Base-by-base conservation (phyloP, 2,888 invertebrate genomes). In the Rotaria magnacalcarata region DNA sequence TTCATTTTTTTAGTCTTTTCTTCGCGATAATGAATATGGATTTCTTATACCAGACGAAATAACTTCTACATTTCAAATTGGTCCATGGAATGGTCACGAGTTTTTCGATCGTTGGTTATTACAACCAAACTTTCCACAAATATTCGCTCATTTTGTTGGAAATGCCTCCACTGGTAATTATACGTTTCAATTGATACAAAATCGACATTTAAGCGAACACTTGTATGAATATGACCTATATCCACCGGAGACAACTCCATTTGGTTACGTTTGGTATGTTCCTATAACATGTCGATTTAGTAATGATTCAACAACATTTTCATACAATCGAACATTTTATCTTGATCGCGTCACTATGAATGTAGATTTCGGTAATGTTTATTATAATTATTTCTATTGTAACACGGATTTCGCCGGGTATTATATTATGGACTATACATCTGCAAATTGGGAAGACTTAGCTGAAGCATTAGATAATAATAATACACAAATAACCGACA, bases 401-500 rank as follows among this genome's bases (percentile, higher is more conserved):
- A 85, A 86, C 58, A 34, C 56, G 16, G 56, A 56, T 74, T 86
- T 86, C 75, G 74, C 86, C 24, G 86, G 86, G 11, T 86, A 86
- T 41, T 86, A 86, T 85, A 50, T 85, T 4, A 56, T 86, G 47
- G 86, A 86, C 60, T 86, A 86, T 50, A 85, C 54, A 47, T 14
- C 24, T 43, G 75, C 56, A 75, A 86, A 86, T 60, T 86, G 85
- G 85, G 85, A 56, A 54, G 74, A 85, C 43, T 52, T 86, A 43
- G 74, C 74, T 21, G 24, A 43, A 41, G 86, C 75, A 34, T 27
- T 85, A 21, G 74, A 84, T 41, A 47, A 56, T n/a, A 41, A 60
- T 24, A 86, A 86, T 84, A 27, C 41, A 8, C 24, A 75, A 75
- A 43, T 75, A 47, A 41, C 21, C 47, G 75, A 75, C 3, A 6